Base-by-base conservation (phyloP, 1,140 invertebrate genomes). In the Rhyacophila brunnea region DNA sequence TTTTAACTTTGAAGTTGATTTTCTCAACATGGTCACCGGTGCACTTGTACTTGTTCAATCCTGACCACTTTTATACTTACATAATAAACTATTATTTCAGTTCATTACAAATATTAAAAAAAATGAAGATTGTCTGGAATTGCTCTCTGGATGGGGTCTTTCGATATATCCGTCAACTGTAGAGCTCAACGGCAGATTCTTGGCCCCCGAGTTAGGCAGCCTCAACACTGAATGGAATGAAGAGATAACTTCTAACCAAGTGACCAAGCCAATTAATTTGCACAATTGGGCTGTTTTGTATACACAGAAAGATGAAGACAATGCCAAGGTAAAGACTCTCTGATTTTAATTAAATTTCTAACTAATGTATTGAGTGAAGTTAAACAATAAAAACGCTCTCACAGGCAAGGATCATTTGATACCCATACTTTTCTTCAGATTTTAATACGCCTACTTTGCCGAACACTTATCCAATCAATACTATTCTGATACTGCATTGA, bases 131-230 rank as follows among this genome's bases (percentile, higher is more conserved):
- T 88, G 91, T 0, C 77, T 66, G 19, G 71, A 83, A 46, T 79
- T 94, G 43, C 78, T 98, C n/a, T 68, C 72, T 0, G 84, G 85
- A 32, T 98, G 95, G 95, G 95, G 95, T 1, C 73, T 98, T 0
- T 69, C 71, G 17, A 68, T 98, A 2, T 83, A 81, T 0, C 68
- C 75, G 1, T 81, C 84, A 6, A 81, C 85, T 0, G 66, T 89
- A 0, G 70, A 78, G 57, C 70, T 90, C 3, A 69, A 77, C 0
- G 93, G 86, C 0, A 71, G 94, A 17, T 72, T 82, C 32, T 63
- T 95, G 7, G 74, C 75, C 1, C 73, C 81, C 0, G 91, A 95
- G 68, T 59, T 68, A 0, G 74, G 75, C 0, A 73, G 74, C 34
- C 56, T 64, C 0, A 71, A 79, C 42, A 85, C 85, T 0, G 88